A percentile compares a stretch with the other conserved stretches of the same genome.
These are phyloP conservation scores for Agrotis clavis DNA, from an alignment of 2,888 invertebrate genomes.

Conservation along the genomic window DNA sequence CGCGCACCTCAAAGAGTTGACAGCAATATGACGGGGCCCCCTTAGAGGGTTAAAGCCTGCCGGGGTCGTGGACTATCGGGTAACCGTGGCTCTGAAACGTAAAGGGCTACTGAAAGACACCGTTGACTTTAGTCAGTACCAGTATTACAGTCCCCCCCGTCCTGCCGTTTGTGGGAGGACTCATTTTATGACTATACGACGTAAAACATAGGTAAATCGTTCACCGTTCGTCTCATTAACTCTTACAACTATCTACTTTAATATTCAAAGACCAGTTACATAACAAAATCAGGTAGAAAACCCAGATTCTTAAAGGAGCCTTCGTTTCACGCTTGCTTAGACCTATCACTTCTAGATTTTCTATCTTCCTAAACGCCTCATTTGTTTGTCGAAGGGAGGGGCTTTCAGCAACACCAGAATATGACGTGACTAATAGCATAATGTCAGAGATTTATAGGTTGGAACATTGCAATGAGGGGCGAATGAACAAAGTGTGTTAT, in stretches of 20 bases:
- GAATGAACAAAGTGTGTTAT: conserved; percentile 37
- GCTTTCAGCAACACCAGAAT: conserved; percentile 70
- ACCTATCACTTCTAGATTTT: conserved; percentile 63
- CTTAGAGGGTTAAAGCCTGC: no score
- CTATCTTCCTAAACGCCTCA: conserved; percentile 64
- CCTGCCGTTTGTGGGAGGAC: no score
- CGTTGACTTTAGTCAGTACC: no score
- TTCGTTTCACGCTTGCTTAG: conserved; percentile 50
- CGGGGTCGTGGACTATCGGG: no score
- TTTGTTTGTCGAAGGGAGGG: conserved; percentile 67
- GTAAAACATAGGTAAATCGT: not conserved
- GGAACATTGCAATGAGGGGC: conserved; percentile 59
- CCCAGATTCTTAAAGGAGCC: conserved; percentile 29
- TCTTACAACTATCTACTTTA: not conserved
- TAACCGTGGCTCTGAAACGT: no score
- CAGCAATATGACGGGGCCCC: no score
- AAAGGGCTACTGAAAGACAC: no score
- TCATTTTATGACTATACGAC: no score
- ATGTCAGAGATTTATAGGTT: conserved; percentile 73
- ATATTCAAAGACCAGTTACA: conserved; percentile 22
- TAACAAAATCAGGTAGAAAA: conserved; percentile 38
- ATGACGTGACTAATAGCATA: conserved; percentile 76
- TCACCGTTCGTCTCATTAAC: not conserved
- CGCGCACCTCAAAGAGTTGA: no score
- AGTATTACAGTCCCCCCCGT: no score